Evolutionary conservation across 2,797 vertebrate genomes (phyloP).

Genomic region (Danionella dracula): DNA sequence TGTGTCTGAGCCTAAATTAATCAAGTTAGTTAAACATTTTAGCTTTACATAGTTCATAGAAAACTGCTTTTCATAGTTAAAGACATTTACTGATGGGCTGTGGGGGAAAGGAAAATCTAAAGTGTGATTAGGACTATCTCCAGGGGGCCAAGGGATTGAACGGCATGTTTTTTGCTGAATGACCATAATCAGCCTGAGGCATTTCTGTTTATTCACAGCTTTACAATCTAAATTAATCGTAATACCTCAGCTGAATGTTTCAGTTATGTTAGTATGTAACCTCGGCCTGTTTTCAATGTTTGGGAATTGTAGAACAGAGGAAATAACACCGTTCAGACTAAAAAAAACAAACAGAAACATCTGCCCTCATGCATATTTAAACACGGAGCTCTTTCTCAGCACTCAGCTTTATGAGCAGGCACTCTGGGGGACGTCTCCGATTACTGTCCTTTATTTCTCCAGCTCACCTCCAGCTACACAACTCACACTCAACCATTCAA

Average conservation of each 20-base stretch:
- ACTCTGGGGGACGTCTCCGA: constrained; percentile 23
- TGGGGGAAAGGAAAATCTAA: too few relatives aligned
- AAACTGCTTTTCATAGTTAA: too few relatives aligned
- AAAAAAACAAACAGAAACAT: constrained; percentile 36
- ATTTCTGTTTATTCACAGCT: not conserved
- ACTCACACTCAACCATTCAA: constrained; percentile 24
- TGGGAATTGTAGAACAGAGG: constrained; percentile 17
- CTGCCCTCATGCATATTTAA: constrained; percentile 41
- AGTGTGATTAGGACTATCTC: too few relatives aligned
- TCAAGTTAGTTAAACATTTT: too few relatives aligned
- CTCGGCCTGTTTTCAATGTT: not conserved
- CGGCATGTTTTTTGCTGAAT: too few relatives aligned
- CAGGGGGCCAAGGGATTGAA: too few relatives aligned
- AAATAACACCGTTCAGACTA: constrained; percentile 25
- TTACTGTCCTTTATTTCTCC: constrained; percentile 36
- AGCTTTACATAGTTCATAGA: too few relatives aligned
- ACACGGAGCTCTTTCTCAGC: constrained; percentile 24
- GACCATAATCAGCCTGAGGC: not conserved
- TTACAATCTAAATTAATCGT: not conserved
- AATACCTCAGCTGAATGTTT: not conserved
- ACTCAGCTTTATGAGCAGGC: constrained; percentile 29
- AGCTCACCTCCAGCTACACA: constrained; percentile 29
- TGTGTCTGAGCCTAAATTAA: too few relatives aligned
- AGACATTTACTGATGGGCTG: too few relatives aligned
- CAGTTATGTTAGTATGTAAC: not conserved